Conservation (phyloP, 1,140 invertebrate species). For the Drosophila trapezifrons region DNA sequence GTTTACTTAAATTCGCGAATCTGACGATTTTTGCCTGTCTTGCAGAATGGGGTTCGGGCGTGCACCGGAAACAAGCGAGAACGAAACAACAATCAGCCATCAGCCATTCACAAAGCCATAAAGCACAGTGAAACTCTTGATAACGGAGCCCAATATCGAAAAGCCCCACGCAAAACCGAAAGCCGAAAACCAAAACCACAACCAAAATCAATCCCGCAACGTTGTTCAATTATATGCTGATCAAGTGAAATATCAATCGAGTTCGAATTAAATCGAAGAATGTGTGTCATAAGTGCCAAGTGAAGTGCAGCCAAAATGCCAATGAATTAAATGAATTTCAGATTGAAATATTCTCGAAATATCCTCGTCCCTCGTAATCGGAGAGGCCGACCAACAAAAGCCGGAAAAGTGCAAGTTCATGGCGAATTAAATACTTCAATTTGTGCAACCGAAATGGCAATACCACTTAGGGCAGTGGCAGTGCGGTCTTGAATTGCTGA, state of each 20-base stretch:
- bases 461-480: constrained; percentile 4
- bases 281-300: constrained; percentile 48
- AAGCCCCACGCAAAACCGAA: constrained; percentile 6
- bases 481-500: constrained; percentile 18
- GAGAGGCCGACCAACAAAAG: constrained; percentile 14
- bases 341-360: constrained; percentile 17
- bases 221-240: constrained; percentile 44
- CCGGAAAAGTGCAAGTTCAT: constrained; percentile 29
- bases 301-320: constrained; percentile 22
- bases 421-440: constrained; percentile 24
- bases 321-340: constrained; percentile 35
- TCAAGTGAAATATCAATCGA: constrained; percentile 42
- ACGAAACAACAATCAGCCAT: constrained; percentile 32
- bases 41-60: constrained; percentile 35
- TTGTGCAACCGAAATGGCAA: constrained; percentile 6
- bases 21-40: constrained; percentile 14
- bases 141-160: constrained; percentile 18
- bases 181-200: constrained; percentile 4
- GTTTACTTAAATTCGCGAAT: constrained; percentile 34
- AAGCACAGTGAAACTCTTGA: constrained; percentile 31
- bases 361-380: constrained; percentile 18
- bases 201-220: constrained; percentile 24
- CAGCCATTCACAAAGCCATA: constrained; percentile 41
- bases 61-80: constrained; percentile 35
- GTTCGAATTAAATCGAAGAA: constrained; percentile 30